Evolutionary conservation across 2,888 invertebrate genomes (phyloP), one percentile per base, ranked within the genome.

Genomic region (Chrysotoxum bicinctum): DNA sequence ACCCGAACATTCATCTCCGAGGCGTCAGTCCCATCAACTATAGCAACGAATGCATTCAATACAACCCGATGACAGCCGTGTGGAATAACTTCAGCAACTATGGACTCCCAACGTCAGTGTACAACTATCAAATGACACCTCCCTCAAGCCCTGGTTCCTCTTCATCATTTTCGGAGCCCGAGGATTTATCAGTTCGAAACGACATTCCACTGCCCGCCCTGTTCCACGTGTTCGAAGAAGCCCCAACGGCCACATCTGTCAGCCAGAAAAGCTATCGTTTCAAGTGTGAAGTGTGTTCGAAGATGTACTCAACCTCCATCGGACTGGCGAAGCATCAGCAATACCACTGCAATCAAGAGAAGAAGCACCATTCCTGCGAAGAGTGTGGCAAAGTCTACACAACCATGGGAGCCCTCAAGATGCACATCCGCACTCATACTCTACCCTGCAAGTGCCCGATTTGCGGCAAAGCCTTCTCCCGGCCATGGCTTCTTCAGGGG

Each of bases 311-410:
- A 0, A 99, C 99, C 0, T 97, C 97, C 90, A 98, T 98, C 62
- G 99, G 98, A 0, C 93, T 99, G 16, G 96, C 97, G 1, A 99
- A 99, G 92, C 99, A 99, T 91, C 96, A 97, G 84, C 98, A 98
- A 91, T 98, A 98, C 92, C 98, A 99, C 90, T 98, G 96, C 66
- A 96, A 96, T 87, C 94, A 95, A 62, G 96, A 97, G 69, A 96
- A 97, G 91, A 98, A 98, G 92, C 96, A 97, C 45, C 91, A 91
- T 74, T 88, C 90, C 16, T 92, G 91, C 54, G 89, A 91, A 54
- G 90, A 91, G 19, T 92, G 91, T 56, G 91, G 92, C 45, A 92
- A 92, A 81, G 88, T 90, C 10, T 92, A 92, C 73, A 91, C 90
- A n/a, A 90, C 91, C 7, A 88, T 91, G 19, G 91, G 92, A 6